Percentiles rank a stretch among this genome's conserved stretches.
phyloP scores from a whole-genome alignment of 1,140 invertebrate genomes.

The Drosophila kikkawai region DNA sequence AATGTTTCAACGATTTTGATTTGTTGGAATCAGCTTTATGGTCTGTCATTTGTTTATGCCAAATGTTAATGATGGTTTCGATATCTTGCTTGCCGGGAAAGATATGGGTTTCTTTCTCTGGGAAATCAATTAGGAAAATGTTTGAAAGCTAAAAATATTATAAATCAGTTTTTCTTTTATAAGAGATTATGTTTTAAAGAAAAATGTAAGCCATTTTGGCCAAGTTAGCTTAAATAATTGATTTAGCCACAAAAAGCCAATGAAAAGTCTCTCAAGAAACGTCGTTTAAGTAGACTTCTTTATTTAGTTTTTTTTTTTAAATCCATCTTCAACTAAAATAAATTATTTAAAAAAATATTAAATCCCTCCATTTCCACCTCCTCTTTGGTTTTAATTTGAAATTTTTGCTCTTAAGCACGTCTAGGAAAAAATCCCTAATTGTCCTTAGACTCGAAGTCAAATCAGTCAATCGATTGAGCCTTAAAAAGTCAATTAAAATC shows the following conservation, averaged over 20 bases:
- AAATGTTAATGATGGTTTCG: conserved; percentile 24
- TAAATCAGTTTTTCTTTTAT: background rate
- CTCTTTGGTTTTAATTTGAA: background rate
- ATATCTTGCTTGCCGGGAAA: background rate
- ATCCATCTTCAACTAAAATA: background rate
- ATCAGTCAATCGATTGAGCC: conserved; percentile 25
- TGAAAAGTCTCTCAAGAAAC: background rate
- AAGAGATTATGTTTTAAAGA: background rate
- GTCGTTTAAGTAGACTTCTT: background rate
- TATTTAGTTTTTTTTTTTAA: background rate
- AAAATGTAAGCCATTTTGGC: background rate
- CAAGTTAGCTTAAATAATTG: background rate
- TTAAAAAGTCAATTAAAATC: conserved; percentile 48
- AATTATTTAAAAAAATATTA: background rate
- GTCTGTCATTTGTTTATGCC: conserved; percentile 43
- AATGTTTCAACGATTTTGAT: conserved; percentile 66
- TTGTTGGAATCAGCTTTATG: conserved; percentile 49
- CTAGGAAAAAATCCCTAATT: background rate
- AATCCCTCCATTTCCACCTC: background rate
- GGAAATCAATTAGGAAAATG: background rate
- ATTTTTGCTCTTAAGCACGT: background rate
- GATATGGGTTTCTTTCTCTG: too few relatives aligned
- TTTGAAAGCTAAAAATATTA: background rate
- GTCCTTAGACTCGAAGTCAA: conserved; percentile 1
- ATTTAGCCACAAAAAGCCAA: background rate